Evolutionary conservation across 2,113 vertebrate species (phyloP), one percentile per base, ranked within the genome.

Genomic region (Oreochromis spilurus): DNA sequence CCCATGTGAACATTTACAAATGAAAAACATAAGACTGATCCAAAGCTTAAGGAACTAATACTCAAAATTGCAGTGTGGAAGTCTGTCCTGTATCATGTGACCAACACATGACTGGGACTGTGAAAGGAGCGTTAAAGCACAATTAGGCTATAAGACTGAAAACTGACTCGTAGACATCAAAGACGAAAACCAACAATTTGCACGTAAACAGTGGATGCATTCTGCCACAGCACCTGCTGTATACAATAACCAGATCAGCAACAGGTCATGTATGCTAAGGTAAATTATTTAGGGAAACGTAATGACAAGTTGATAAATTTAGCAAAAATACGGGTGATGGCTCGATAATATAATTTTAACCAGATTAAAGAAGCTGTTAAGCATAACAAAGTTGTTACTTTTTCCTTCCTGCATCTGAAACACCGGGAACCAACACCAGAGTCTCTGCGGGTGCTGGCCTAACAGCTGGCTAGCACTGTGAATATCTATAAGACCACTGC

Each of bases 61-160:
- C 90, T 88, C 62, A 93, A 88, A 16, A 40, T 4, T 78, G 34
- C 87, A 84, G 62, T 90, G 90, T 38, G 55, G 91, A 92, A 93
- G 91, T 60, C 75, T 89, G 88, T 94, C 86, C 82, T 83, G 53
- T 81, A 81, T 82, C 98, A 98, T 97, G 98, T 98, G 98, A 98
- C 95, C 96, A 83, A 96, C 98, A 97, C 97, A 98, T 98, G 98
- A 98, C 97, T 94, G 77, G 94, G 95, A 84, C 87, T 93, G 93
- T 75, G 72, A 50, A 89, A 38, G 89, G 94, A 95, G 95, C 93
- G 95, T 57, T 67, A 83, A 67, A 90, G 79, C 84, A 91, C 58
- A 79, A 9, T 77, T 54, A 7, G 5, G 84, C 67, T 85, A 84
- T 67, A 72, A 86, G 65, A 91, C 85, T 38, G 34, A 84, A 48